phyloP scores from a whole-genome alignment of 1,140 invertebrate genomes.

The Lucilia cuprina region DNA sequence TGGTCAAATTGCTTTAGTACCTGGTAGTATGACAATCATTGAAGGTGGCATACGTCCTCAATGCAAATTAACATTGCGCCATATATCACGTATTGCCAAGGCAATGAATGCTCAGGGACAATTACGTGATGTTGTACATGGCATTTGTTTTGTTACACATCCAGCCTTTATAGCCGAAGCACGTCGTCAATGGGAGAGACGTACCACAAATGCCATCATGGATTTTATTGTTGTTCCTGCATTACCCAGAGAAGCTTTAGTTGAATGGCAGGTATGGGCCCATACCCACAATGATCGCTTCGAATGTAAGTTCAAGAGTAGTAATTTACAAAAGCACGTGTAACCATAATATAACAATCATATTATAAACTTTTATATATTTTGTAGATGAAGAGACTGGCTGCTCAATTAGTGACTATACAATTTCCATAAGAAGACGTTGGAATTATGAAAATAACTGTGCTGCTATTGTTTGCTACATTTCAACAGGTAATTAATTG shows the following conservation, averaged over 20 bases:
- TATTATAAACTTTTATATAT: neutral
- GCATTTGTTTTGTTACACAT: constrained; percentile 82
- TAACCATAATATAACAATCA: neutral
- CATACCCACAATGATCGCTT: constrained; percentile 85
- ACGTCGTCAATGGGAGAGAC: constrained; percentile 79
- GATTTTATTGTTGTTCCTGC: constrained; percentile 84
- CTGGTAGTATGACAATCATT: constrained; percentile 79
- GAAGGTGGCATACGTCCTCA: constrained; percentile 77
- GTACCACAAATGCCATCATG: constrained; percentile 85
- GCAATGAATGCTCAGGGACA: constrained; percentile 78
- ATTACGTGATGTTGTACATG: constrained; percentile 81
- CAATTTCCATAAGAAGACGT: constrained; percentile 79
- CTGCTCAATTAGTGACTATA: constrained; percentile 79
- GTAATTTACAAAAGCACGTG: neutral
- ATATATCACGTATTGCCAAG: constrained; percentile 80
- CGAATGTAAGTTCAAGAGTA: constrained; percentile 75
- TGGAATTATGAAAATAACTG: constrained; percentile 91
- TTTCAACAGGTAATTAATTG: constrained; percentile 68
- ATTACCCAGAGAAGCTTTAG: constrained; percentile 79
- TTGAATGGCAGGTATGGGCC: constrained; percentile 93
- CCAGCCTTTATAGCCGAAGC: constrained; percentile 74
- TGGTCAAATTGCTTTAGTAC: constrained; percentile 90
- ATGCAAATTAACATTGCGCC: constrained; percentile 81
- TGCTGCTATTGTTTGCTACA: constrained; percentile 81
- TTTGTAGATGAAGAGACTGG: constrained; percentile 87